Conservation (phyloP, 2,113 vertebrate species). For the Dicrurus megarhynchus region DNA sequence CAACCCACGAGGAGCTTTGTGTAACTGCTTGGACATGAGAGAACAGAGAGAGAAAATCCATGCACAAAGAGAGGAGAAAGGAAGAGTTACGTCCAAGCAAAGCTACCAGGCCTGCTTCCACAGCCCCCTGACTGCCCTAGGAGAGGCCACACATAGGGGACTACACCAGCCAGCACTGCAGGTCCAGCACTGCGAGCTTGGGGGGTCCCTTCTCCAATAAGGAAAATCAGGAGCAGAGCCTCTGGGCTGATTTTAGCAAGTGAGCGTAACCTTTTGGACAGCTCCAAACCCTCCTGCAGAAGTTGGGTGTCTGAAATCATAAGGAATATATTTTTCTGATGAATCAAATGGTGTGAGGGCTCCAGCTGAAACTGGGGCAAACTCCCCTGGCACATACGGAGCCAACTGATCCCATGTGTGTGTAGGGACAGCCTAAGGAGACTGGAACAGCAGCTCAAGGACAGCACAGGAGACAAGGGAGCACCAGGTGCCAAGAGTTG, state of each 20-base stretch:
- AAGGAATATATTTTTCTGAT: neutral
- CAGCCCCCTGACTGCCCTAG: neutral
- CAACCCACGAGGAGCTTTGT: neutral
- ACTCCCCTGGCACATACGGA: neutral
- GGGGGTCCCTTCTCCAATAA: accelerated
- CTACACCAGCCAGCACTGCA: neutral
- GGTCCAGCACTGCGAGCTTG: neutral
- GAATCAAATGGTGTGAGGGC: accelerated
- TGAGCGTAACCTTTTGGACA: neutral
- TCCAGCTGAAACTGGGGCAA: neutral
- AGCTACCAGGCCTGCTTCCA: neutral
- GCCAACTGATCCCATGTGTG: neutral
- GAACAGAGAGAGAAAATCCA: neutral
- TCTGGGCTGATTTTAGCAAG: neutral
- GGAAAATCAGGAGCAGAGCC: neutral
- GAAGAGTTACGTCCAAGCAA: neutral
- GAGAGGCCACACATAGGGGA: neutral
- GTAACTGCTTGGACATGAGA: neutral
- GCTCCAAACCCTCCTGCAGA: neutral
- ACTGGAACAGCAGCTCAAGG: neutral
- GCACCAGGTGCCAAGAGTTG: neutral
- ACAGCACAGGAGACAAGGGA: neutral
- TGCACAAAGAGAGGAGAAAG: neutral
- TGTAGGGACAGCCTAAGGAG: neutral
- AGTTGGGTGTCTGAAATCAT: neutral